phyloP scores from a whole-genome alignment of 2,888 invertebrate species.

The Eupithecia vulgata region DNA sequence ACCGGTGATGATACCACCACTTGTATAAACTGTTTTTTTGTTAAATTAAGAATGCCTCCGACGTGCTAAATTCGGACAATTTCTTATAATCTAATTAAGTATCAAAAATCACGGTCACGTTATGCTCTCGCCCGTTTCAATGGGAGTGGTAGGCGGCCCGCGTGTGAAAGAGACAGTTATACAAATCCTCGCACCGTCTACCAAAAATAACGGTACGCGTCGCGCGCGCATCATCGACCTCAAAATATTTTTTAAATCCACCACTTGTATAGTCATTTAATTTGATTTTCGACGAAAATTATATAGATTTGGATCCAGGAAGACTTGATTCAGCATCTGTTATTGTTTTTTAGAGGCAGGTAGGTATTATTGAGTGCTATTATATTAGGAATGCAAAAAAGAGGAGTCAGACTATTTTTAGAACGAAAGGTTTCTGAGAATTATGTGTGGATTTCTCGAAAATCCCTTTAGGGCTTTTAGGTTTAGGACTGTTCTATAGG shows the following conservation, averaged over 20 bases:
- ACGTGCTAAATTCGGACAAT: neutral
- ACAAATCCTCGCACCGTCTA: constrained; percentile 46
- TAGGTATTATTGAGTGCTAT: constrained; percentile 15
- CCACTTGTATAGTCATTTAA: constrained; percentile 64
- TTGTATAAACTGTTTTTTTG: neutral
- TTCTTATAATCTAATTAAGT: constrained; percentile 54
- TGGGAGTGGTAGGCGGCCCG: constrained; percentile 73
- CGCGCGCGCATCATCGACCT: constrained; percentile 65
- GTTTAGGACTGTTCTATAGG: constrained; percentile 6
- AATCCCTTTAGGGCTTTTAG: constrained; percentile 30
- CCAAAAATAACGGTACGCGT: constrained; percentile 65
- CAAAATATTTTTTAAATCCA: constrained; percentile 60
- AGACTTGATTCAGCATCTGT: constrained; percentile 47
- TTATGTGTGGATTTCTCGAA: constrained; percentile 47
- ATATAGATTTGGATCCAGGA: constrained; percentile 51
- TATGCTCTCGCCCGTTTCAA: constrained; percentile 59
- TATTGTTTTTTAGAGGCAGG: constrained; percentile 17
- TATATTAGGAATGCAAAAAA: constrained; percentile 11
- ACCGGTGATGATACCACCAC: too few species aligned
- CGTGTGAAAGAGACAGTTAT: constrained; percentile 60
- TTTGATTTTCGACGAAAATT: constrained; percentile 67
- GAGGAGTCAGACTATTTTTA: constrained; percentile 47
- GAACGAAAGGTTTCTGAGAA: constrained; percentile 52
- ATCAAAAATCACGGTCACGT: constrained; percentile 63
- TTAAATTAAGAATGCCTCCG: neutral